Evolutionary conservation across 2,797 vertebrate species (phyloP), one percentile per base, ranked within the genome.

Genomic region (Meda fulgida): DNA sequence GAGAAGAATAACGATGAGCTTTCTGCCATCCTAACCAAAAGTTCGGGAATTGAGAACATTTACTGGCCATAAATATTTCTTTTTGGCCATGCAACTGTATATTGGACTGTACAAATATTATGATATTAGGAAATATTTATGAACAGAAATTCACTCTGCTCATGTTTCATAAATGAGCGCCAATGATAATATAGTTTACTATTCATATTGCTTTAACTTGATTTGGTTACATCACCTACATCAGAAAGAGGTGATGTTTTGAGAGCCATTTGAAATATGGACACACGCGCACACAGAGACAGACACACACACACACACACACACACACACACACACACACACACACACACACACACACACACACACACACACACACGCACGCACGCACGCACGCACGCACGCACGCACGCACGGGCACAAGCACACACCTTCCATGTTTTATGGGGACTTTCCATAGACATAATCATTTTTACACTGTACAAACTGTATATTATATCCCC

Each of bases 141-240:
- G 75, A 78, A 40, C 36, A 60, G 53, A 78, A 38, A 78, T 40
- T 78, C 76, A 40, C 75, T 60, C 75, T 11, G 55, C 76, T 78
- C n/a, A 60, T 60, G 36, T 78, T 78, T 78, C 55, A 60, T 40
- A 36, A 78, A 60, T 40, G 76, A 78, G 76, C 14, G 34, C 55
- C 8, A 78, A 78, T 40, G 4, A 78, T 43, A 40, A 43, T 78
- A 40, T 60, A 60, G 23, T 40, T 78, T 55, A 23, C 14, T 8
- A 10, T 40, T 60, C 75, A 43, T 43, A 78, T 60, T 78, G 55
- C n/a, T 40, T 78, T 60, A 40, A 78, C 40, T 43, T 60, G 55
- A 78, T 78, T 40, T 7, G 16, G 23, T 78, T 26, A 60, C 51
- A 76, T 60, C 9, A 29, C 36, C 51, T 5, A 43, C n/a, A n/a